Conservation (phyloP, 2,888 invertebrate species). For the Apodemia hepburni region DNA sequence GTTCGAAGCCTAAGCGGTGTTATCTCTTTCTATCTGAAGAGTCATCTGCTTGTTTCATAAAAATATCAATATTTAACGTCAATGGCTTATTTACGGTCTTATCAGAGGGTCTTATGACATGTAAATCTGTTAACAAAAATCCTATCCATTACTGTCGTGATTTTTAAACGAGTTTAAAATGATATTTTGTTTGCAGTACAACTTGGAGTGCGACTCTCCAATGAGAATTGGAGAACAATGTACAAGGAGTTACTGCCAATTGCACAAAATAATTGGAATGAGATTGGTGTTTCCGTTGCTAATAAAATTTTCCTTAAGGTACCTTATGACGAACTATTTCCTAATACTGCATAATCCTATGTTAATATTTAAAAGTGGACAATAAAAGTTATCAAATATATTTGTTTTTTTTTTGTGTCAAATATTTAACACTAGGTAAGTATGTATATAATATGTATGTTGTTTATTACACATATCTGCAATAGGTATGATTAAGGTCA, state of each 20-base stretch:
- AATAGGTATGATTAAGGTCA: too few species aligned
- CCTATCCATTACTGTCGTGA: too few species aligned
- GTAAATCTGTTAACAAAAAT: too few species aligned
- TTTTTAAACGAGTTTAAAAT: background rate
- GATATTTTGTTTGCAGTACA: constrained; percentile 63
- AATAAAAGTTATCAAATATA: background rate
- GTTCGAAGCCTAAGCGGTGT: too few species aligned
- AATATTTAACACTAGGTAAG: too few species aligned
- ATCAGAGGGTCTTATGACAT: too few species aligned
- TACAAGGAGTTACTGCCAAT: constrained; percentile 79
- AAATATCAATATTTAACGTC: too few species aligned
- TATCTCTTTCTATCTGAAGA: too few species aligned
- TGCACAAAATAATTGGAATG: constrained; percentile 77
- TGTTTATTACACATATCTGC: too few species aligned
- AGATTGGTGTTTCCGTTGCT: constrained; percentile 66
- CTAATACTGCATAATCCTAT: constrained; percentile 30
- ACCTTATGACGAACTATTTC: constrained; percentile 62
- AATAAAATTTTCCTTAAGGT: constrained; percentile 78
- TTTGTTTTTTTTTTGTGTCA: background rate
- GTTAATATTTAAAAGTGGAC: background rate
- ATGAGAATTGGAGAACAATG: constrained; percentile 81
- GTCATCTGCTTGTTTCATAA: too few species aligned
- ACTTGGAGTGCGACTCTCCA: constrained; percentile 74
- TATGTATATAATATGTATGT: too few species aligned
- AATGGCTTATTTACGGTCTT: too few species aligned